Percentiles rank a stretch among this genome's conserved stretches.
phyloP scores from a whole-genome alignment of 2,797 vertebrate species.

The Diceros bicornis region DNA sequence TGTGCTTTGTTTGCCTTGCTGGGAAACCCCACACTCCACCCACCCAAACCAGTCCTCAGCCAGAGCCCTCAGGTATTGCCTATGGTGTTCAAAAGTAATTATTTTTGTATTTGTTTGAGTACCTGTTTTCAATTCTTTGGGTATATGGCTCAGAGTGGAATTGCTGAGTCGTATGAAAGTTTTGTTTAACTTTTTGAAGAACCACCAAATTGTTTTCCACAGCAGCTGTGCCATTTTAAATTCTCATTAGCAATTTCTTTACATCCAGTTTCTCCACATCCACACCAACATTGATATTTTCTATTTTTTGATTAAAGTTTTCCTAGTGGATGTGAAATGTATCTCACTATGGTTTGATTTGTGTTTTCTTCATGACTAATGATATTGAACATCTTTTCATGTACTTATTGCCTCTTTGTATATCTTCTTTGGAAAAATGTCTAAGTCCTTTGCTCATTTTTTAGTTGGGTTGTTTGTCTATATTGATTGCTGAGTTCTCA shows the following conservation, averaged over 20 bases:
- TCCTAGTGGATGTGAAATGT: neutral
- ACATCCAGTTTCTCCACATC: neutral
- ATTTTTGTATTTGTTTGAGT: neutral
- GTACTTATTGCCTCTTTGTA: neutral
- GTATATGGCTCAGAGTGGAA: neutral
- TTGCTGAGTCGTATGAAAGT: neutral
- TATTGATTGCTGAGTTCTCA: neutral
- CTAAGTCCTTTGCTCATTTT: neutral
- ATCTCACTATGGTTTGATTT: neutral
- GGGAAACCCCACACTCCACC: neutral
- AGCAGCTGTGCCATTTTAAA: neutral
- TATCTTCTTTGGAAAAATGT: too few species aligned
- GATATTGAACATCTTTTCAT: neutral
- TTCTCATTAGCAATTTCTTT: neutral
- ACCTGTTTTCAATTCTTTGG: neutral
- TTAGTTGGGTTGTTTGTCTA: neutral
- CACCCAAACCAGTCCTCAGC: fast-evolving
- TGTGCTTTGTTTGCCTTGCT: too few species aligned
- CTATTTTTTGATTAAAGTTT: neutral
- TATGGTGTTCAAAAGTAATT: neutral
- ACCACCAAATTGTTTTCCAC: neutral
- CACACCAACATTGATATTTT: neutral
- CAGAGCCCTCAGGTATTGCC: too few species aligned
- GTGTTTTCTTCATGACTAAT: neutral
- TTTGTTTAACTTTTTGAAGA: neutral